Conservation (phyloP, 1,140 invertebrate genomes). For the Pygmarrhopalites habei region DNA sequence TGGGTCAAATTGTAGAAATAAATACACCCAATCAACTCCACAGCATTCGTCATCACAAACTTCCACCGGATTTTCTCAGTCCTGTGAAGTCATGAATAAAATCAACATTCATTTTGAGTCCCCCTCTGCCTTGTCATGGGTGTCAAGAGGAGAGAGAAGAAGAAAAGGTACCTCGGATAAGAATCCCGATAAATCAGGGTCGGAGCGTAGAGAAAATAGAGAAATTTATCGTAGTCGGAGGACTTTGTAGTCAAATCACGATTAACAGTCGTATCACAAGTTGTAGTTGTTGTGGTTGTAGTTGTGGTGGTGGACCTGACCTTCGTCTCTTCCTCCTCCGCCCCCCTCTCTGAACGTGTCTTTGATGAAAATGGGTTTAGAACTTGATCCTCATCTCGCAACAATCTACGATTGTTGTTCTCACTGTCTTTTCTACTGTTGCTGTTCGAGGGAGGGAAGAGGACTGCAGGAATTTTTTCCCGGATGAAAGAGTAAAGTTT, state of each 20-base stretch:
- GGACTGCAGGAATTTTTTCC: constrained; percentile 54
- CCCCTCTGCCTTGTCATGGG: too few relatives aligned
- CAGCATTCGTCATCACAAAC: constrained; percentile 59
- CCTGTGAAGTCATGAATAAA: constrained; percentile 49
- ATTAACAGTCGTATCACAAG: not conserved
- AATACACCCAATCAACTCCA: constrained; percentile 66
- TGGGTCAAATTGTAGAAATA: constrained; percentile 72
- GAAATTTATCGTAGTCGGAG: constrained; percentile 28
- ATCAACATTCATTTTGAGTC: too few relatives aligned
- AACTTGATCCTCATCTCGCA: too few relatives aligned
- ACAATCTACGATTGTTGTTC: constrained; percentile 1
- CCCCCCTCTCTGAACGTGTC: not conserved
- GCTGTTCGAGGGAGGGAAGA: not conserved
- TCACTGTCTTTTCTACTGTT: not conserved
- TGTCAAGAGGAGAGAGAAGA: too few relatives aligned
- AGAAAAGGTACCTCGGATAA: constrained; percentile 37
- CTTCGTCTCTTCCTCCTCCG: not conserved
- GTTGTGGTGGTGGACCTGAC: not conserved
- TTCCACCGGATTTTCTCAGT: constrained; percentile 64
- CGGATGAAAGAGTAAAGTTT: constrained; percentile 75
- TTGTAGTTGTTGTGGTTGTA: not conserved
- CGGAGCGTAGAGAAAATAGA: constrained; percentile 40
- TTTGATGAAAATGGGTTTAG: too few relatives aligned
- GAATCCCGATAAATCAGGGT: constrained; percentile 39
- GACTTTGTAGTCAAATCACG: too few relatives aligned